Evolutionary conservation across 2,888 invertebrate species (phyloP).

Genomic region (Pachliopta kotzebuea): DNA sequence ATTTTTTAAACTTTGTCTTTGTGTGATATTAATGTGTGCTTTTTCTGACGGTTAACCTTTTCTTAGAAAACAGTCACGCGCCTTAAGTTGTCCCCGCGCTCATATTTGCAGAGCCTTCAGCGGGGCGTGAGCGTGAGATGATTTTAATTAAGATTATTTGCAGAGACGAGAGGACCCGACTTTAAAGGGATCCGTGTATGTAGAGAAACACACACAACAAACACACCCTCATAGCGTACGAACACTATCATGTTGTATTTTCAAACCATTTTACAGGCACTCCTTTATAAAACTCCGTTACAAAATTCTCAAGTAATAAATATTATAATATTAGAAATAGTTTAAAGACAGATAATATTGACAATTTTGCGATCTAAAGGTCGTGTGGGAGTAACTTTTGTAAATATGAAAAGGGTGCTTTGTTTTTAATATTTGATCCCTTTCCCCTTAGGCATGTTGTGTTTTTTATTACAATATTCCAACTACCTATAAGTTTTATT

Average conservation of each 20-base stretch:
- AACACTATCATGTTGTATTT: slow-evolving; percentile 6
- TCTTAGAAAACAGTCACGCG: slow-evolving; percentile 14
- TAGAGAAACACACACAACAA: slow-evolving; percentile 64
- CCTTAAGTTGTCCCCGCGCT: slow-evolving; percentile 53
- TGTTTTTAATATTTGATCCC: background rate
- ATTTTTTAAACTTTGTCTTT: background rate
- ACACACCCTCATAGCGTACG: slow-evolving; percentile 49
- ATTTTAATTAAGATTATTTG: slow-evolving; percentile 77
- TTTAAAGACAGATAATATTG: too few relatives aligned
- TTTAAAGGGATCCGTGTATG: slow-evolving; percentile 62
- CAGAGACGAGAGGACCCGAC: slow-evolving; percentile 54
- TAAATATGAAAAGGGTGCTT: background rate
- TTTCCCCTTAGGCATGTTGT: background rate
- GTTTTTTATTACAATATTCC: background rate
- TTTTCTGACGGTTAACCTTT: background rate
- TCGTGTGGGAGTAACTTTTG: background rate
- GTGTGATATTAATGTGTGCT: background rate
- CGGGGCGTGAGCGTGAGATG: slow-evolving; percentile 55
- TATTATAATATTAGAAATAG: too few relatives aligned
- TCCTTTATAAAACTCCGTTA: too few relatives aligned
- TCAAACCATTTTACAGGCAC: too few relatives aligned
- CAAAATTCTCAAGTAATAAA: too few relatives aligned
- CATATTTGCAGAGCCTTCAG: slow-evolving; percentile 50
- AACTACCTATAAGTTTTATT: too few relatives aligned
- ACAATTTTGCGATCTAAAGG: too few relatives aligned